Conservation (phyloP, 2,113 vertebrate genomes). For the Odontesthes bonariensis region DNA sequence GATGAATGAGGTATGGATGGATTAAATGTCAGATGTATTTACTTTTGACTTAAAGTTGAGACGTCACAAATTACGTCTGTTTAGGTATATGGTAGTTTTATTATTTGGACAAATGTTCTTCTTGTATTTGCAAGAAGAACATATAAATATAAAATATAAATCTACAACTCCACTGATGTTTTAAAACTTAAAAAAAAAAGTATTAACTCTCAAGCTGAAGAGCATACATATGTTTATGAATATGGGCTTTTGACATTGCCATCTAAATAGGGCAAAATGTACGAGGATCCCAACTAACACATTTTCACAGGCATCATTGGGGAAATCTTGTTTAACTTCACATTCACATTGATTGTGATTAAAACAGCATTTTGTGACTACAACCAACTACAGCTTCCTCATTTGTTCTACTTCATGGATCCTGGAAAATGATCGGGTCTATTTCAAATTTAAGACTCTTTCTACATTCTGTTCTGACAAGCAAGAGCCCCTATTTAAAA, state of each 20-base stretch:
- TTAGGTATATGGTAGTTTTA: background rate
- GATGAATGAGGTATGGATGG: conserved; percentile 82
- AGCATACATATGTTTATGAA: too few relatives aligned
- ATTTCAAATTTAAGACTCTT: background rate
- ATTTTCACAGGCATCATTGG: too few relatives aligned
- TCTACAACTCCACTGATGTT: too few relatives aligned
- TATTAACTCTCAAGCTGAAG: too few relatives aligned
- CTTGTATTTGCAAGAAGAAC: background rate
- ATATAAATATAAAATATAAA: too few relatives aligned
- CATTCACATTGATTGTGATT: background rate
- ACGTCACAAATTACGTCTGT: background rate
- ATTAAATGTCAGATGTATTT: background rate
- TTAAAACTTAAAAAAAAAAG: too few relatives aligned
- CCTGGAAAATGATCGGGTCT: background rate
- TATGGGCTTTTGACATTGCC: background rate
- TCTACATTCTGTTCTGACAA: background rate
- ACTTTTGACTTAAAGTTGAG: background rate
- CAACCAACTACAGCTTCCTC: background rate
- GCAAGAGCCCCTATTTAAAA: background rate
- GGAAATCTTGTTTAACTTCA: background rate
- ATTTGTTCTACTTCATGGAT: conserved; percentile 15
- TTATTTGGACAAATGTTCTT: background rate
- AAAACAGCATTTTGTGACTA: background rate
- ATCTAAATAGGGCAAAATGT: too few relatives aligned
- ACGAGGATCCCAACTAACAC: too few relatives aligned